phyloP scores from a whole-genome alignment of 2,113 vertebrate genomes.

The Erinaceus europaeus region DNA sequence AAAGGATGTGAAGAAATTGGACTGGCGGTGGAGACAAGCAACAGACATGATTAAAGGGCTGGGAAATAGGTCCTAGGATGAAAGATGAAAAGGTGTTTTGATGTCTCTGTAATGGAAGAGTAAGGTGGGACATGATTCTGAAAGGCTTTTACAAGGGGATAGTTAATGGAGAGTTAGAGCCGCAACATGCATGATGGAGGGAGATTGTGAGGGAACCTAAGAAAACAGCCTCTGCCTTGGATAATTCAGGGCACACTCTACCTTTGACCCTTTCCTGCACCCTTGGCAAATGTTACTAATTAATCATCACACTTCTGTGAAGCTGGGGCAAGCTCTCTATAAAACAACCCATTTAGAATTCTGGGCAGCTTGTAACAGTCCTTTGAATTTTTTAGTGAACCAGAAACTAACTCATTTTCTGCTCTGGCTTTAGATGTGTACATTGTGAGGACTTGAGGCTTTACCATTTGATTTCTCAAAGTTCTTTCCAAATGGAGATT shows the following conservation, averaged over 20 bases:
- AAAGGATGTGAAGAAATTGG: constrained; percentile 50
- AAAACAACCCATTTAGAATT: background rate
- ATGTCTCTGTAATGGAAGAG: background rate
- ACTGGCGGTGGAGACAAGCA: background rate
- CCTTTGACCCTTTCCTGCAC: background rate
- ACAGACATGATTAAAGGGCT: constrained; percentile 44
- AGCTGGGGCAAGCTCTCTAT: background rate
- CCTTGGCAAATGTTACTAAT: background rate
- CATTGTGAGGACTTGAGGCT: background rate
- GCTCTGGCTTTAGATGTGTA: background rate
- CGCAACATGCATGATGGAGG: background rate
- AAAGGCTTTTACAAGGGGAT: background rate
- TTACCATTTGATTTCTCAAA: background rate
- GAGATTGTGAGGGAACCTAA: background rate
- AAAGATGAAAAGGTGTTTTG: constrained; percentile 38
- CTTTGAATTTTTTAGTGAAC: background rate
- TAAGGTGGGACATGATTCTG: background rate
- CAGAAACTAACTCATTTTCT: background rate
- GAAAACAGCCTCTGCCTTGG: background rate
- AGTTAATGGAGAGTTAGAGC: background rate
- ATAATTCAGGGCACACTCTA: background rate
- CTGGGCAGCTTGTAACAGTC: background rate
- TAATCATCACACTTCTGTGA: background rate
- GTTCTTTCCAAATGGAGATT: background rate
- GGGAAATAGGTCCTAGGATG: constrained; percentile 5